Conservation (phyloP, 2,888 invertebrate genomes). For the Apoda limacodes region DNA sequence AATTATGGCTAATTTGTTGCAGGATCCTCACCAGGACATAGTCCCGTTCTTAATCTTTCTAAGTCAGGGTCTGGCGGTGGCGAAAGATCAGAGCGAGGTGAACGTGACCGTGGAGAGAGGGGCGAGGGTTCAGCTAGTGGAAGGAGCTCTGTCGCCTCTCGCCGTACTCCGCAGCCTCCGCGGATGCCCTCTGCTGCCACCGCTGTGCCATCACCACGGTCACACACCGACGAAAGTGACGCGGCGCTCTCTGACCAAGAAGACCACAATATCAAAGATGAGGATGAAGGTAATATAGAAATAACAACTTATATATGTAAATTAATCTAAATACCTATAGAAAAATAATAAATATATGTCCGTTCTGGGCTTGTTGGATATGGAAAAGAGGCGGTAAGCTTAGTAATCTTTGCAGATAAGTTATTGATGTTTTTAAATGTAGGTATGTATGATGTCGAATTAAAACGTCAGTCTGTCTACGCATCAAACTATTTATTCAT, state of each 20-base stretch:
- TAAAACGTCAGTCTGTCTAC: too few species aligned
- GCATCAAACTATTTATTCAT: too few species aligned
- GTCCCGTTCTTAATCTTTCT: conserved; percentile 92
- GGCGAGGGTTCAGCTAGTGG: conserved; percentile 64
- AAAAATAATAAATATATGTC: too few species aligned
- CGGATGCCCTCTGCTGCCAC: conserved; percentile 62
- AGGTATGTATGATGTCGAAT: too few species aligned
- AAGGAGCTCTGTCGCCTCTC: conserved; percentile 70
- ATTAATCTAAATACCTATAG: too few species aligned
- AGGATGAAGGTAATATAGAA: conserved; percentile 75
- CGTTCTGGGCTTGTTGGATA: too few species aligned
- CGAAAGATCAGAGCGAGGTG: conserved; percentile 68
- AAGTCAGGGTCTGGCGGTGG: conserved; percentile 86
- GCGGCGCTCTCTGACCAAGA: conserved; percentile 90
- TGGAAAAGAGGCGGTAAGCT: conserved; percentile 14
- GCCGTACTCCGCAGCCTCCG: conserved; percentile 72
- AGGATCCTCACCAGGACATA: conserved; percentile 90
- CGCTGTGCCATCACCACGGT: conserved; percentile 74
- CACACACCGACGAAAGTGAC: conserved; percentile 84
- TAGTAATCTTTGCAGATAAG: too few species aligned
- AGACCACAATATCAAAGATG: conserved; percentile 86
- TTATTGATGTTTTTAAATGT: too few species aligned
- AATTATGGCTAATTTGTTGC: too few species aligned
- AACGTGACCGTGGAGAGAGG: conserved; percentile 68
- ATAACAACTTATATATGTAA: too few species aligned